Percentiles rank a stretch among this genome's conserved stretches.
Conservation (phyloP, 2,113 vertebrate species). For the Muntiacus muntjak region DNA sequence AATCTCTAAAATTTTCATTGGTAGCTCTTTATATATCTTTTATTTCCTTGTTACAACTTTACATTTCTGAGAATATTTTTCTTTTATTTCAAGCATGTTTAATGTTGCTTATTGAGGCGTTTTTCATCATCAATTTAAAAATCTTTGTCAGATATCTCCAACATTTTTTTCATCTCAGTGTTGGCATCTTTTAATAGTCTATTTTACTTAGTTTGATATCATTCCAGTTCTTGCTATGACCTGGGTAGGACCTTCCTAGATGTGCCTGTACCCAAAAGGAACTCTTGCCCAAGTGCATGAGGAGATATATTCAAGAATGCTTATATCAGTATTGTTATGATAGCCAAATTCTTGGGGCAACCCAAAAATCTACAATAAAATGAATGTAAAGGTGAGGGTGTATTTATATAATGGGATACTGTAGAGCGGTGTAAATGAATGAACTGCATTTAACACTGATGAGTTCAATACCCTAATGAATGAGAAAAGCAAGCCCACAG, state of each 20-base stretch:
- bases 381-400: neutral
- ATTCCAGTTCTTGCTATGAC: neutral
- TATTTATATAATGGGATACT: neutral
- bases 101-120: neutral
- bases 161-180: neutral
- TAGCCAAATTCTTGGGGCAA: neutral
- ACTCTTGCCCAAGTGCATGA: neutral
- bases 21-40: neutral
- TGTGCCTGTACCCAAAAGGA: neutral
- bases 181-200: neutral
- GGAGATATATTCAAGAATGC: neutral
- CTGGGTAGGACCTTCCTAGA: neutral
- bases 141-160: neutral
- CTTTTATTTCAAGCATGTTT: neutral
- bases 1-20: neutral
- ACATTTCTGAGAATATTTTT: neutral
- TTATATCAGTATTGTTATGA: neutral
- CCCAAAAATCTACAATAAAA: neutral
- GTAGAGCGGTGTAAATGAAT: neutral
- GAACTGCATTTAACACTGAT: neutral
- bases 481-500: neutral
- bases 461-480: neutral
- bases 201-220: neutral
- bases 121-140: neutral
- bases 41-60: neutral